phyloP scores from a whole-genome alignment of 2,113 vertebrate genomes.

The Electrona antarctica region DNA sequence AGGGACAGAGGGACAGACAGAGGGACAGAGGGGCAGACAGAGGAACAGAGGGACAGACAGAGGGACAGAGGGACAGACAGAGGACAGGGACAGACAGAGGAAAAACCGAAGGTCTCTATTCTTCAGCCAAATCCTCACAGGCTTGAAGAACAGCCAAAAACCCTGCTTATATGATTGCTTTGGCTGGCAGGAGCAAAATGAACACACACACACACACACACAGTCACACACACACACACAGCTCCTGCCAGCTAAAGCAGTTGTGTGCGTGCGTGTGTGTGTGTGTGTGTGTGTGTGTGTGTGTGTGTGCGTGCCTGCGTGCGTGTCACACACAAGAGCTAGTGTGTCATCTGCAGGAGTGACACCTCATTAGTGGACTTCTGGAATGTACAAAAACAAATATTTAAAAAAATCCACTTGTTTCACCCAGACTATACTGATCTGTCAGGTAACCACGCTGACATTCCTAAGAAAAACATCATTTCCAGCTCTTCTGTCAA shows the following conservation, averaged over 20 bases:
- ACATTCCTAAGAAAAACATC: no score
- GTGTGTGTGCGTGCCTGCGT: not conserved
- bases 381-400: no score
- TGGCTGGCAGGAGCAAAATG: conserved; percentile 14
- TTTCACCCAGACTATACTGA: no score
- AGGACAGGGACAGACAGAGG: conserved; percentile 24
- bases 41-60: conserved; percentile 29
- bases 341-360: no score
- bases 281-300: conserved; percentile 5
- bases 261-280: not conserved
- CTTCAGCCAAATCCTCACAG: conserved; percentile 46
- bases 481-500: no score
- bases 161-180: conserved; percentile 42
- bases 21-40: no score
- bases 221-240: not conserved
- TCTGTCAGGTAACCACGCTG: no score
- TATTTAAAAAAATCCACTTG: no score
- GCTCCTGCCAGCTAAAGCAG: no score
- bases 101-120: conserved; percentile 41
- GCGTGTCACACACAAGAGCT: no score
- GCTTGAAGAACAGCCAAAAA: conserved; percentile 54
- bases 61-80: conserved; percentile 17
- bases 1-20: conserved; percentile 28
- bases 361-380: no score
- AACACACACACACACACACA: conserved; percentile 3